Conservation (phyloP, 2,888 invertebrate species). For the Lochmaea crataegi region DNA sequence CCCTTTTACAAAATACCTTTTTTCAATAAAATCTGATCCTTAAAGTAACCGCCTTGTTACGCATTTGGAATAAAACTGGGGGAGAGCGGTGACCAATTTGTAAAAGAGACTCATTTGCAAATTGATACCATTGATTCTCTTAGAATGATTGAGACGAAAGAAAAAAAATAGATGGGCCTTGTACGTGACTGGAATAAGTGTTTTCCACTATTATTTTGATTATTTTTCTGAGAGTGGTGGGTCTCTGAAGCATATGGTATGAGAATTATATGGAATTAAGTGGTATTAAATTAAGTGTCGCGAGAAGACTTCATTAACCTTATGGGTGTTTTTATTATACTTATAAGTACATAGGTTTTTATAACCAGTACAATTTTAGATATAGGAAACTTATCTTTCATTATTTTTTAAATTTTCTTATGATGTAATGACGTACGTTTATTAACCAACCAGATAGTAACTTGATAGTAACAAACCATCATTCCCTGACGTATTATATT, state of each 20-base stretch:
- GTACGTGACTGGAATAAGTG: conserved; percentile 53
- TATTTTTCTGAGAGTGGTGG: conserved; percentile 28
- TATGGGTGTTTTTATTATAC: background rate
- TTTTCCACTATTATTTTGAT: conserved; percentile 35
- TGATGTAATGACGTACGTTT: background rate
- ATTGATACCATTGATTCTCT: conserved; percentile 58
- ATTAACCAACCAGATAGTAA: background rate
- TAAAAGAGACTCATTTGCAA: conserved; percentile 58
- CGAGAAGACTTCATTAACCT: background rate
- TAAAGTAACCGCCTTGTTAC: background rate
- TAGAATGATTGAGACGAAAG: conserved; percentile 47
- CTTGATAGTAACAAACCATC: background rate
- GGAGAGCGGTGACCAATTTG: conserved; percentile 44
- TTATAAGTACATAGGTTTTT: background rate
- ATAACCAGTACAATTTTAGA: background rate
- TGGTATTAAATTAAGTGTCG: conserved; percentile 4
- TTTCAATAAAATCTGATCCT: background rate
- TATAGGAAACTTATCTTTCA: too few species aligned
- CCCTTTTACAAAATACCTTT: too few species aligned
- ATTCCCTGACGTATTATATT: background rate
- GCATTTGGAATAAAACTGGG: conserved; percentile 22
- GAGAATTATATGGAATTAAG: conserved; percentile 16
- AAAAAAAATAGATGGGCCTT: conserved; percentile 47
- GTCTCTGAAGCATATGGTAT: conserved; percentile 23
- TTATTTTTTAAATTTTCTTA: too few species aligned